Conservation (phyloP, 1,140 invertebrate genomes). For the Yoshiicerus persimilis region DNA sequence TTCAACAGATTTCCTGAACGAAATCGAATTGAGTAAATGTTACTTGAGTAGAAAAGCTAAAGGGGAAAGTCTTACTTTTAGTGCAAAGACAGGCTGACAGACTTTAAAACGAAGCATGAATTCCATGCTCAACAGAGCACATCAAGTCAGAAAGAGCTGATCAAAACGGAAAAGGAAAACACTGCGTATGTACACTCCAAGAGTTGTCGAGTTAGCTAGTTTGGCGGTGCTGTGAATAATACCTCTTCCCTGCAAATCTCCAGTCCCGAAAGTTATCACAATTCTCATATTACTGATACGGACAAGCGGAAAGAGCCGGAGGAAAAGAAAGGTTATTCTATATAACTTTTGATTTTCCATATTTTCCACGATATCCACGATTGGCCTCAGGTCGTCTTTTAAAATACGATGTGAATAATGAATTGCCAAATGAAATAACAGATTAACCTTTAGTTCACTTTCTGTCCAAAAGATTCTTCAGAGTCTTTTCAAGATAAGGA, state of each 20-base stretch:
- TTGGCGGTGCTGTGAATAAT: not conserved
- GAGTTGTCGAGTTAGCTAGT: not conserved
- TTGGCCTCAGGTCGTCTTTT: too few species aligned
- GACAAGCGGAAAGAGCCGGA: not conserved
- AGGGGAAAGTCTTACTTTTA: not conserved
- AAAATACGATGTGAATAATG: too few species aligned
- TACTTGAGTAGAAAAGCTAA: not conserved
- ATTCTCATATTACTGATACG: not conserved
- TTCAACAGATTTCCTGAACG: not conserved
- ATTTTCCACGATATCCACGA: too few species aligned
- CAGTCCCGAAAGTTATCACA: not conserved
- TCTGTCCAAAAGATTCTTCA: too few species aligned
- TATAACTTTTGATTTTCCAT: too few species aligned
- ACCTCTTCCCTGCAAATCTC: not conserved
- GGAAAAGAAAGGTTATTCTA: not conserved
- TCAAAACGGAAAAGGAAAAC: constrained; percentile 3
- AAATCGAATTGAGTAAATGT: not conserved
- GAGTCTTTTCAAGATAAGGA: too few species aligned
- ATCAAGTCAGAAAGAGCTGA: not conserved
- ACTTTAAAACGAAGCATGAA: not conserved
- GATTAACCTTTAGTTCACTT: too few species aligned
- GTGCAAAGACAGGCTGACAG: not conserved
- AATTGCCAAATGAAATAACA: too few species aligned
- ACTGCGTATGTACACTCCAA: not conserved
- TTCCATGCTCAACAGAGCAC: not conserved